A percentile compares a stretch with the other conserved stretches of the same genome.
These are phyloP conservation scores for Cantharis nigra DNA, from an alignment of 2,888 invertebrate genomes.

Conservation along the genomic window DNA sequence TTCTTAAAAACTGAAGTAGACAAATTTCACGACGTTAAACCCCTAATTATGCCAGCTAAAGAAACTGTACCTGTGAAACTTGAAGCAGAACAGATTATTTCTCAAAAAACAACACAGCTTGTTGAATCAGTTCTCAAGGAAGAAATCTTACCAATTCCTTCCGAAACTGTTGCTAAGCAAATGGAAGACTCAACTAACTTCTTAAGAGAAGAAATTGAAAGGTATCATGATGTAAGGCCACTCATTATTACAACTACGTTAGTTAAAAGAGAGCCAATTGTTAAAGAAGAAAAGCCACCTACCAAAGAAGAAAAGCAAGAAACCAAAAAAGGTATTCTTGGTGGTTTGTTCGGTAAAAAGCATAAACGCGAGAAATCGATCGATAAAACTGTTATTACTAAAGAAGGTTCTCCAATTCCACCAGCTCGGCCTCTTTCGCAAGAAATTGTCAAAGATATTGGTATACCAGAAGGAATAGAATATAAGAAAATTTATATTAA, in stretches of 20 bases:
- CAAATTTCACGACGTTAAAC: conserved; percentile 44
- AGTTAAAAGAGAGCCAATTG: background rate
- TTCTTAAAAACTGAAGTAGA: conserved; percentile 44
- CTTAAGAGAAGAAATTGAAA: conserved; percentile 42
- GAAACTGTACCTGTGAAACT: background rate
- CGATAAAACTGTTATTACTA: background rate
- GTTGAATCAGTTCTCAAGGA: background rate
- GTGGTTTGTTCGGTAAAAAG: conserved; percentile 19
- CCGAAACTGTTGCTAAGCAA: background rate
- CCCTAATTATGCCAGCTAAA: conserved; percentile 10
- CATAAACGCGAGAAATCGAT: conserved; percentile 7
- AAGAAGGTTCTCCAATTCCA: conserved; percentile 23
- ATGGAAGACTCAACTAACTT: conserved; percentile 27
- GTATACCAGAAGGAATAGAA: background rate
- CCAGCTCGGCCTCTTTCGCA: conserved; percentile 10
- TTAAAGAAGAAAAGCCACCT: background rate
- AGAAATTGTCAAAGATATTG: conserved; percentile 40
- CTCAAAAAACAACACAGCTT: background rate
- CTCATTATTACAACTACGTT: background rate
- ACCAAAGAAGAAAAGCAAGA: background rate
- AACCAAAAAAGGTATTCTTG: background rate
- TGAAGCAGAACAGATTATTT: background rate
- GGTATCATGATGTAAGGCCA: conserved; percentile 44
- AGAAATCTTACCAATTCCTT: background rate
- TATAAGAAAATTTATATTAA: conserved; percentile 1